Evolutionary conservation across 2,113 vertebrate genomes (phyloP).

Genomic region (Nansenia antarctica): DNA sequence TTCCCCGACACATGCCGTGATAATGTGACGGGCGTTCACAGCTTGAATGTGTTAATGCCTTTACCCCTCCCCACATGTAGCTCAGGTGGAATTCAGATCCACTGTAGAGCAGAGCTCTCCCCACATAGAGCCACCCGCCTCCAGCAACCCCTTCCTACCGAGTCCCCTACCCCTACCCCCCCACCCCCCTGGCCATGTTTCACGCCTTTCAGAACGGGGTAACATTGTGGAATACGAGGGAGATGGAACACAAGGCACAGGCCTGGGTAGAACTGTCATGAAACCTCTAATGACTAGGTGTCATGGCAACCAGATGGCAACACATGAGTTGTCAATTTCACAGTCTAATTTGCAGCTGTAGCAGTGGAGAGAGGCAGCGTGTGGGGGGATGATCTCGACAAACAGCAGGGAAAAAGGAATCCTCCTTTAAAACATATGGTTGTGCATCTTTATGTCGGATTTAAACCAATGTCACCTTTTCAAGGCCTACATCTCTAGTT

Average conservation of each 20-base stretch:
- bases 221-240: constrained; percentile 33
- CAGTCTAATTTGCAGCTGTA: constrained; percentile 72
- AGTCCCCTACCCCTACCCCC: constrained; percentile 10
- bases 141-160: constrained; percentile 25
- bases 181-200: constrained; percentile 7
- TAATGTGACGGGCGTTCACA: neutral
- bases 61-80: neutral
- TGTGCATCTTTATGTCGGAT: neutral
- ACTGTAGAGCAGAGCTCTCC: neutral
- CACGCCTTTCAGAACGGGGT: constrained; percentile 25
- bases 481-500: neutral
- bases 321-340: constrained; percentile 72
- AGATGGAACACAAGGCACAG: constrained; percentile 37
- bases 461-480: neutral
- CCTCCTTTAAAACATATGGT: constrained; percentile 5
- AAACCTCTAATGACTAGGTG: constrained; percentile 60
- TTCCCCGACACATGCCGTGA: neutral
- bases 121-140: too few relatives aligned
- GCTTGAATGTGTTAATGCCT: neutral
- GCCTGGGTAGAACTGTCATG: constrained; percentile 33
- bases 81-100: constrained; percentile 24
- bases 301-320: constrained; percentile 72
- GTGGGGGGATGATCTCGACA: constrained; percentile 25
- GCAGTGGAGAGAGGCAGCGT: constrained; percentile 22
- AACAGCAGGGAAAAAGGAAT: constrained; percentile 37